Percentiles rank a stretch among this genome's conserved stretches.
Conservation (phyloP, 2,113 vertebrate species). For the Siniperca chuatsi region DNA sequence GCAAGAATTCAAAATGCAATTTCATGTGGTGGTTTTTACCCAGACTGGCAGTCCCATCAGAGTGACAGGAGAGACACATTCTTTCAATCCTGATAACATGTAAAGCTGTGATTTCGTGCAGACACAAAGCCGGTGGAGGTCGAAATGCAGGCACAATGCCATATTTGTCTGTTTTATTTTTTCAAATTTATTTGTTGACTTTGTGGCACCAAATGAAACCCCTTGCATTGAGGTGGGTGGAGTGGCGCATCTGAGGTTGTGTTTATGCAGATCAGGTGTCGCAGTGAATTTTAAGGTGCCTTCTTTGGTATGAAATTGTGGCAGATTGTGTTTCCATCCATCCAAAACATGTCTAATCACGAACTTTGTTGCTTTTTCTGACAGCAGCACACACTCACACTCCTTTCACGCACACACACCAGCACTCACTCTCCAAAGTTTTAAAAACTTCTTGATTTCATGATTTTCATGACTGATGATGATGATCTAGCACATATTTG, state of each 20-base stretch:
- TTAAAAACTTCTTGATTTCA: background rate
- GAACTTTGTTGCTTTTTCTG: background rate
- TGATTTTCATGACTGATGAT: background rate
- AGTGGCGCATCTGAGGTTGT: background rate
- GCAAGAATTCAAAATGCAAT: slow-evolving; percentile 31
- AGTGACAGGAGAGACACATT: slow-evolving; percentile 9
- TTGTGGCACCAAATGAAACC: slow-evolving; percentile 2
- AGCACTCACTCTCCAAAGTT: background rate
- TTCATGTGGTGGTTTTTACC: slow-evolving; percentile 37
- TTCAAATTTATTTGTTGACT: background rate
- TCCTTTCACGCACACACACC: background rate
- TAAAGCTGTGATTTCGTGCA: background rate
- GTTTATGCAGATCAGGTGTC: slow-evolving; percentile 24
- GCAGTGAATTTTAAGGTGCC: background rate
- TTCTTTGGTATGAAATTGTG: background rate
- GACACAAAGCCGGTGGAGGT: slow-evolving; percentile 16
- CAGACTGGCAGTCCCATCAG: slow-evolving; percentile 21
- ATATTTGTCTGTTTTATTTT: background rate
- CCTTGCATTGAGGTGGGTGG: background rate
- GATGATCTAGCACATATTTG: background rate
- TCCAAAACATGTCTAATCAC: slow-evolving; percentile 19
- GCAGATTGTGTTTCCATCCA: background rate
- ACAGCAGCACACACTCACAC: background rate
- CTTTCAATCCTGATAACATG: slow-evolving; percentile 34
- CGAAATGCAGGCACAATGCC: slow-evolving; percentile 1